phyloP scores from a whole-genome alignment of 2,113 vertebrate genomes.

The Tenrec ecaudatus region DNA sequence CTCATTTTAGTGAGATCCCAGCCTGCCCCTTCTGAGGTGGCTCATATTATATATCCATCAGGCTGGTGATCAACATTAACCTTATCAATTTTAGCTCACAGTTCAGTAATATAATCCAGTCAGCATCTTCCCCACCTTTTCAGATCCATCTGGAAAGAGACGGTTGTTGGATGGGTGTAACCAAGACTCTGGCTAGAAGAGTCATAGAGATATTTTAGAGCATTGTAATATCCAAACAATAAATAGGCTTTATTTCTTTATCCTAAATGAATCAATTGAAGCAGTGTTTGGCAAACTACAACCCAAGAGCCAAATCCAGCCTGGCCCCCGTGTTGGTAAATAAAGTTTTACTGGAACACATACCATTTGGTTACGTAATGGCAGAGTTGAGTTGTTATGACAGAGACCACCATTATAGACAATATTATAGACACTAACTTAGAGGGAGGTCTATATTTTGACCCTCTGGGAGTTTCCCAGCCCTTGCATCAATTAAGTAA shows the following conservation, averaged over 20 bases:
- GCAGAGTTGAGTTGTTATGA: not conserved
- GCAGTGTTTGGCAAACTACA: not conserved
- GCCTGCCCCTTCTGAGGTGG: too few species aligned
- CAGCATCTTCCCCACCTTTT: too few species aligned
- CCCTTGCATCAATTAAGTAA: not conserved
- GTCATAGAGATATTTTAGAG: too few species aligned
- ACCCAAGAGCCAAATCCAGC: not conserved
- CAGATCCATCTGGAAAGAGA: too few species aligned
- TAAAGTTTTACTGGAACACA: not conserved
- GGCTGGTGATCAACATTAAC: too few species aligned
- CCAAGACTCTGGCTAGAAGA: too few species aligned
- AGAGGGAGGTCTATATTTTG: not conserved
- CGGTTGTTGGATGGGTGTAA: too few species aligned
- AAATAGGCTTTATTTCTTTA: not conserved
- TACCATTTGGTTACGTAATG: rapidly evolving
- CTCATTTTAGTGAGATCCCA: too few species aligned
- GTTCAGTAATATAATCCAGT: too few species aligned
- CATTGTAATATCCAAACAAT: not conserved
- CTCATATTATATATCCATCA: too few species aligned
- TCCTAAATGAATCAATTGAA: not conserved
- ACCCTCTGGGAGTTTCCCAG: not conserved
- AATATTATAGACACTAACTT: not conserved
- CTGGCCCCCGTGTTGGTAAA: not conserved
- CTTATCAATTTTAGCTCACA: too few species aligned
- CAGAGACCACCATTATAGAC: not conserved